Evolutionary conservation across 2,113 vertebrate genomes (phyloP).

Genomic region (Andinoacara biseriatus): DNA sequence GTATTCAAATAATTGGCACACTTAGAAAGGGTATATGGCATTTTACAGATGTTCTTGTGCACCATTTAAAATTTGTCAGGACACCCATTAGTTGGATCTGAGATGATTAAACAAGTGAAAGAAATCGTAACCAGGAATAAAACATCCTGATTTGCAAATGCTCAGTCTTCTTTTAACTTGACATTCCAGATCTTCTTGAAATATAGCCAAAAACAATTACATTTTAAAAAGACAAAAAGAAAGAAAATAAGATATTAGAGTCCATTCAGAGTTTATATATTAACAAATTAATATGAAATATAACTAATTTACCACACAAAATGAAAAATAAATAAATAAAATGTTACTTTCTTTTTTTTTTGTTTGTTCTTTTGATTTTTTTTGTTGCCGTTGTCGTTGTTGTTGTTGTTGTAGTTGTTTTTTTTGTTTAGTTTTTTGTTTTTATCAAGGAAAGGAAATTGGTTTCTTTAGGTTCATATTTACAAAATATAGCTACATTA

Average conservation of each 20-base stretch:
- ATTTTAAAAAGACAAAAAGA: not conserved
- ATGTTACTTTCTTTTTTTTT: too few relatives aligned
- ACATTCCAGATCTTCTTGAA: constrained; percentile 22
- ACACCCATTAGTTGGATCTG: constrained; percentile 43
- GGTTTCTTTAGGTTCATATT: too few relatives aligned
- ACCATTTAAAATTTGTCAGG: constrained; percentile 50
- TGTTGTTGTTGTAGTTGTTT: too few relatives aligned
- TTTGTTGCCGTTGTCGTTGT: too few relatives aligned
- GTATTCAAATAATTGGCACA: constrained; percentile 62
- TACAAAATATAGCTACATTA: not conserved
- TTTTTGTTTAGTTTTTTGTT: too few relatives aligned
- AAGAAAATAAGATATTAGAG: not conserved
- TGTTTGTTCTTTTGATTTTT: too few relatives aligned
- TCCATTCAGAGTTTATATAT: not conserved
- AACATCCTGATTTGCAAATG: constrained; percentile 27
- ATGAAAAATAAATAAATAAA: not conserved
- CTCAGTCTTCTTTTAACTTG: constrained; percentile 19
- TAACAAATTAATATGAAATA: not conserved
- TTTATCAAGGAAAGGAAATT: too few relatives aligned
- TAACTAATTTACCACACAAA: not conserved
- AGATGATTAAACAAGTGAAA: constrained; percentile 41
- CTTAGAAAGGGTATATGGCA: constrained; percentile 53
- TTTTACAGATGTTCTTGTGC: constrained; percentile 66
- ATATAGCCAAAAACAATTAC: not conserved
- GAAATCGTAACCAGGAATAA: constrained; percentile 7